Evolutionary conservation across 1,140 invertebrate species (phyloP), one percentile per base, ranked within the genome.

Genomic region (Drosophila eugracilis): DNA sequence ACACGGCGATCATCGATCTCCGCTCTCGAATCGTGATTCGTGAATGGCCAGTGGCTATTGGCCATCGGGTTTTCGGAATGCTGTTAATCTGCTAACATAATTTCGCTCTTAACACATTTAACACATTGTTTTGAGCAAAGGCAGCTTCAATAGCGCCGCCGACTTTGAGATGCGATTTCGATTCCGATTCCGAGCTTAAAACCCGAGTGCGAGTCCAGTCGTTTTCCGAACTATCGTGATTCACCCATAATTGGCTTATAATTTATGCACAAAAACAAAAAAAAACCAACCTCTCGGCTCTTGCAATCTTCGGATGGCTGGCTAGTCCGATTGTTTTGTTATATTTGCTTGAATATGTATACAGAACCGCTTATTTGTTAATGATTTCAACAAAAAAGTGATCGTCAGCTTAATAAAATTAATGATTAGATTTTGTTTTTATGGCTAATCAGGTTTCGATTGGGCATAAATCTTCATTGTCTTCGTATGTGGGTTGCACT

Each of bases 81-180:
- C 66, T 88, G 83, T 75, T 78, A 88, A 88, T 88, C 83, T 88
- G 83, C 80, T 88, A 88, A 88, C 83, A 88, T 88, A 88, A 88
- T 88, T 88, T 88, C 83, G 83, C 83, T 88, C 83, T 88, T 88
- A 88, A 88, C 83, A 88, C 83, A 83, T 88, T 88, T 88, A 88
- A 88, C 83, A 88, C 83, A 88, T 88, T 88, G 78, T 88, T 88
- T 78, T 72, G 75, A 60, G 45, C 78, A 69, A 65, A 62, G 49
- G 15, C 58, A 78, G 74, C 83, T 50, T 88, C 83, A 88, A 88
- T 88, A 44, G 71, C 17, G 75, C 83, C 83, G 81, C 67, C 78
- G 22, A 36, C 53, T n/a, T n/a, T 55, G 49, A 34, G 30, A 24
- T 58, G 15, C 65, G 54, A 57, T 54, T 73, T 54, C 42, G 66